phyloP scores from a whole-genome alignment of 2,113 vertebrate species.

The Campylomormyrus tamandua region DNA sequence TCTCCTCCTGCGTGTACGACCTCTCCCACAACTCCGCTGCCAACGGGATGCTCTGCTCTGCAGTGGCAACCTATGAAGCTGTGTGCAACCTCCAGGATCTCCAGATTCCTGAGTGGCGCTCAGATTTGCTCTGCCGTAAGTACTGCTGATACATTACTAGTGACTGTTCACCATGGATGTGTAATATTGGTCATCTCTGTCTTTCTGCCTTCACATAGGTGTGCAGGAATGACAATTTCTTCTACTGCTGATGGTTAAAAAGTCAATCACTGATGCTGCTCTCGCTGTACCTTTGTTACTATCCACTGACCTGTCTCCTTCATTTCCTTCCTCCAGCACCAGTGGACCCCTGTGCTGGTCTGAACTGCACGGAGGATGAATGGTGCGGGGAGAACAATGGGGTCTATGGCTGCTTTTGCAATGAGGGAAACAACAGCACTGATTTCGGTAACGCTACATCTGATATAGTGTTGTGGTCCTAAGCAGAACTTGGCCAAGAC shows the following conservation, averaged over 20 bases:
- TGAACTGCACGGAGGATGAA: conserved; percentile 49
- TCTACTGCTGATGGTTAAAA: background rate
- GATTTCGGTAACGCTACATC: conserved; percentile 39
- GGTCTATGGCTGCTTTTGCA: conserved; percentile 55
- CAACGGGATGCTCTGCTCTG: conserved; percentile 44
- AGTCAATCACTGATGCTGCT: background rate
- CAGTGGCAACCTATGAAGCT: conserved; percentile 43
- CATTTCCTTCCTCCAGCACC: conserved; percentile 23
- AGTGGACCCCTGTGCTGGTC: conserved; percentile 42
- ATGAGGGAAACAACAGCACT: conserved; percentile 26
- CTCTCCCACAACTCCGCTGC: conserved; percentile 43
- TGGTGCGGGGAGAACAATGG: conserved; percentile 54
- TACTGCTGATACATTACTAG: background rate
- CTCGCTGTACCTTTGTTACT: background rate
- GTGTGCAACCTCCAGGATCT: conserved; percentile 32
- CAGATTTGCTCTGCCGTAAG: conserved; percentile 41
- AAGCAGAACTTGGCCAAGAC: background rate
- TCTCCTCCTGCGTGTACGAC: conserved; percentile 42
- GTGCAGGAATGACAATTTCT: background rate
- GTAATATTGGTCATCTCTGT: background rate
- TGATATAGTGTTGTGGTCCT: background rate
- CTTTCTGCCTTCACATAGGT: background rate
- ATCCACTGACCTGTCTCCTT: background rate
- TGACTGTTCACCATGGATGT: background rate
- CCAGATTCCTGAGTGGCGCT: conserved; percentile 39